Base-by-base conservation (phyloP, 2,888 invertebrate genomes). In the Xylota segnis region DNA sequence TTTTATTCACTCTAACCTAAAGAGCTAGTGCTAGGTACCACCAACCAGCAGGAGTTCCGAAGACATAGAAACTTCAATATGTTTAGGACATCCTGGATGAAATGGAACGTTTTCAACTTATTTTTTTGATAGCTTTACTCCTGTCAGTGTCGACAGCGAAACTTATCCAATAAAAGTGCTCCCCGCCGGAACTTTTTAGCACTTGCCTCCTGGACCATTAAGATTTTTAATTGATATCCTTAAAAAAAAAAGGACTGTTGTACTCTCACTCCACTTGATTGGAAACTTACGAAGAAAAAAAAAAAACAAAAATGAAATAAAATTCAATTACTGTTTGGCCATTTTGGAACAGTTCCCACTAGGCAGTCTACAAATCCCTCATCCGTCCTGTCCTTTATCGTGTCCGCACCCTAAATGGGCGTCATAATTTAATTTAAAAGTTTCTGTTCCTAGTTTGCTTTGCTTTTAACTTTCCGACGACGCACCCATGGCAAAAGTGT, bases 351-450 rank as follows among this genome's bases (percentile, higher is more conserved):
- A 29, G n/a, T 18, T 47, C 58, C 37, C 47, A 2, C 1, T 43
- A 14, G 4, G 56, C 40, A 23, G 23, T 56, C 54, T 58, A 65
- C 52, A 72, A 65, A 40, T 32, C 23, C 18, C 14, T 32, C n/a
- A 10, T 37, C 66, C 29, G 16, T 5, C 7, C 52, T 27, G n/a
- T 9, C 32, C 52, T 37, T 37, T 61, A 47, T 74, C 65, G 61
- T 70, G 58, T 70, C 65, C 65, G 23, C 52, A 68, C 54, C 54
- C 29, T 59, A 78, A 78, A 75, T 63, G 76, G 84, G 84, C 81
- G 81, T 81, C 84, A 86, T 86, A 86, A 86, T 86, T 86, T 81
- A 86, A 86, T 86, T 86, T 86, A 81, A 86, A 86, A 86, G 76
- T 86, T 86, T 86, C 40, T 66, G 54, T 86, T 76, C 65, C 66